phyloP scores from a whole-genome alignment of 2,113 vertebrate species.

The Gadus macrocephalus region DNA sequence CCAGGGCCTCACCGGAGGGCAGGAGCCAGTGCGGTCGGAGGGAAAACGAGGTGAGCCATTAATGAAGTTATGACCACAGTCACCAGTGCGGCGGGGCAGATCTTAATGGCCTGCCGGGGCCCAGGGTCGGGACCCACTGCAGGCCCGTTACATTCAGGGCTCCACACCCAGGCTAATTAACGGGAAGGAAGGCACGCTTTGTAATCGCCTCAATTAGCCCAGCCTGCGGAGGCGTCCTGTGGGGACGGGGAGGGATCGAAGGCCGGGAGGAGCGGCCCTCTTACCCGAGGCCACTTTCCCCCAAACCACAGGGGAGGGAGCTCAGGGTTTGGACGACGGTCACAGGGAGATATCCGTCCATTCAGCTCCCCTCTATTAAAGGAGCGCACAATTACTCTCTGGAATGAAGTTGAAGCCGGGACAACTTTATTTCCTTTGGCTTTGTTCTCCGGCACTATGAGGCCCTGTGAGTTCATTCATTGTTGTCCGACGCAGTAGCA shows the following conservation, averaged over 20 bases:
- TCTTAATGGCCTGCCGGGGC: slow-evolving; percentile 45
- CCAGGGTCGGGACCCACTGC: slow-evolving; percentile 37
- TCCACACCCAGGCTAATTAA: slow-evolving; percentile 51
- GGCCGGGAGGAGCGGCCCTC: background rate
- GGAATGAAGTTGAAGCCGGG: slow-evolving; percentile 18
- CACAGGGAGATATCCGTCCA: slow-evolving; percentile 7
- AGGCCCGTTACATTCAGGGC: slow-evolving; percentile 45
- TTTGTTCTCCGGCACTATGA: background rate
- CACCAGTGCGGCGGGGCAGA: slow-evolving; percentile 38
- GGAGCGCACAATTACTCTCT: background rate
- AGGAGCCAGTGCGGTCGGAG: slow-evolving; percentile 25
- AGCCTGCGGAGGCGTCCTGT: slow-evolving; percentile 39
- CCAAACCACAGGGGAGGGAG: slow-evolving; percentile 10
- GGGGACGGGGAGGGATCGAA: slow-evolving; percentile 27
- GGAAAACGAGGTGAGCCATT: slow-evolving; percentile 55
- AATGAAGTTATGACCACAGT: slow-evolving; percentile 59
- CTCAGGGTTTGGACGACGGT: slow-evolving; percentile 2
- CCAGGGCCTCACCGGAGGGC: background rate
- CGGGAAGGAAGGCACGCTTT: slow-evolving; percentile 38
- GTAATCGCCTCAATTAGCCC: slow-evolving; percentile 59
- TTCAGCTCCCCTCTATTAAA: background rate
- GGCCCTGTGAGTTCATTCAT: no score
- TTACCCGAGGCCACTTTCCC: slow-evolving; percentile 24
- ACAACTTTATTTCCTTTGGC: background rate
- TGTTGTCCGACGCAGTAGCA: no score